A percentile compares a stretch with the other conserved stretches of the same genome.
These are phyloP conservation scores for Epizoanthus fatuus DNA, from an alignment of 92 coral and sea anemone species.

Conservation along the genomic window DNA sequence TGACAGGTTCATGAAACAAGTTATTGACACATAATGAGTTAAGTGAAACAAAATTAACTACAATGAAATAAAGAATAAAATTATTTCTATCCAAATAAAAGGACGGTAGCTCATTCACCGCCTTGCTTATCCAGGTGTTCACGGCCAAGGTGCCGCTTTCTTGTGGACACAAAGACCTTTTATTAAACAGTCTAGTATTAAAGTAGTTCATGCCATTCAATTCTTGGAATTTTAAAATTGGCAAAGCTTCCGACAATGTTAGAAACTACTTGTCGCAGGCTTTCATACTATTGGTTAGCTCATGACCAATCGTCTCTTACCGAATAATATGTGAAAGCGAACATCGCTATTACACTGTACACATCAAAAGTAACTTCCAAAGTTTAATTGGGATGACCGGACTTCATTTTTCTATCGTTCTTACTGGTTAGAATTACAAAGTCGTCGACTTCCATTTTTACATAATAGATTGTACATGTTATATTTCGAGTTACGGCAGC, in stretches of 20 bases:
- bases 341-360: no score
- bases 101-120: neutral
- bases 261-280: no score
- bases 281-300: no score
- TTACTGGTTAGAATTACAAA: no score
- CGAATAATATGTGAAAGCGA: no score
- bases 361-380: no score
- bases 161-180: conserved; percentile 9
- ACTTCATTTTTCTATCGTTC: no score
- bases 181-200: neutral
- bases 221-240: neutral
- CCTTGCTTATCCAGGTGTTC: conserved; percentile 44
- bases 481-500: no score
- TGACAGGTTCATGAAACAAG: conserved; percentile 1
- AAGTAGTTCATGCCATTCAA: neutral
- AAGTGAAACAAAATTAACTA: neutral
- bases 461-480: no score
- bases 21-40: conserved; percentile 13
- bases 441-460: no score
- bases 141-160: conserved; percentile 1
- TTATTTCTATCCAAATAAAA: conserved; percentile 6
- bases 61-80: conserved; percentile 18
- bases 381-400: no score
- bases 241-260: neutral
- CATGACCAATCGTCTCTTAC: no score